Conservation (phyloP, 2,888 invertebrate genomes). For the Drosophila eohydei region DNA sequence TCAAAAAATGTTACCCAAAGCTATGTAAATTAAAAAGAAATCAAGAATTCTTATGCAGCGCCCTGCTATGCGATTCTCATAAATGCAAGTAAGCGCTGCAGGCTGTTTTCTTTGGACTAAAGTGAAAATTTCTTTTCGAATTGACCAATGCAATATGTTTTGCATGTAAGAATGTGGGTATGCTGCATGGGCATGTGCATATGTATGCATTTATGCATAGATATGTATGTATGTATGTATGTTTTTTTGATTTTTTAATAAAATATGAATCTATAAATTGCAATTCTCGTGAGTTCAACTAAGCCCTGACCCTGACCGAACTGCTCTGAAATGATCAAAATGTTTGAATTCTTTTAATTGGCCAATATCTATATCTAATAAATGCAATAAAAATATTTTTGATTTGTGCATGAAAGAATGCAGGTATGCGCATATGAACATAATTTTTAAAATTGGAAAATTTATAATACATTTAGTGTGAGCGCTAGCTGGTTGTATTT, state of each 20-base stretch:
- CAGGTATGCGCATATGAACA: not conserved
- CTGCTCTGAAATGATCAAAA: not conserved
- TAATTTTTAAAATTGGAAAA: not conserved
- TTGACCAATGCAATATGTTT: too few species aligned
- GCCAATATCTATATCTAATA: not conserved
- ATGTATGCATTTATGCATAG: not conserved
- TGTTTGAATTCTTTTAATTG: not conserved
- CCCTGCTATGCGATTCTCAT: not conserved
- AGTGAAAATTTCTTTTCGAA: not conserved
- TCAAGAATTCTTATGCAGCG: not conserved
- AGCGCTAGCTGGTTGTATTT: not conserved
- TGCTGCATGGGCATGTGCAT: too few species aligned
- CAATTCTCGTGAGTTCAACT: not conserved
- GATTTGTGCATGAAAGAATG: not conserved
- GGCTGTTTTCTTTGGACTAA: not conserved
- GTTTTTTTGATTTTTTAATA: too few species aligned
- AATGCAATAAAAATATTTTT: not conserved
- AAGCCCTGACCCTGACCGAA: not conserved
- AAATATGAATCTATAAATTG: not conserved
- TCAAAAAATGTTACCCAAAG: not conserved
- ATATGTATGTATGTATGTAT: not conserved
- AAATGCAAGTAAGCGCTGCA: not conserved
- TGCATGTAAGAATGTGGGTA: not conserved
- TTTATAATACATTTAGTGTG: too few species aligned
- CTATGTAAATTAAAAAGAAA: not conserved